phyloP scores from a whole-genome alignment of 2,113 vertebrate genomes.

The Rhinoderma darwinii region DNA sequence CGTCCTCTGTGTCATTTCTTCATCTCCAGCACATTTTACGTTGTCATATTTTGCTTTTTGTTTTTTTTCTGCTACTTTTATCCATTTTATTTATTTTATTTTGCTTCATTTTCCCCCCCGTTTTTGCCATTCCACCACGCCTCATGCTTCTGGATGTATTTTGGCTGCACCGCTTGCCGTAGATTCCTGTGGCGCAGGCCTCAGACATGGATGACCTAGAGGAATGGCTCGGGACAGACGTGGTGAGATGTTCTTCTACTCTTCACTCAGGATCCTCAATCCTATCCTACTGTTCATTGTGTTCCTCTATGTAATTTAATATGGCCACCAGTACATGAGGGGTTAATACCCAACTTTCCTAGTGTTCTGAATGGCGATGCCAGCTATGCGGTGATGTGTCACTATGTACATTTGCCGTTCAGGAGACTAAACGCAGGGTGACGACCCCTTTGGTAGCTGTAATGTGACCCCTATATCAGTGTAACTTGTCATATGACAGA shows the following conservation, averaged over 20 bases:
- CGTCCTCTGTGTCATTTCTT: constrained; percentile 2
- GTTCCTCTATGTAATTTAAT: background rate
- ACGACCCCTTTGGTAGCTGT: background rate
- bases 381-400: no score
- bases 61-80: constrained; percentile 46
- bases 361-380: no score
- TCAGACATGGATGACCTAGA: constrained; percentile 99
- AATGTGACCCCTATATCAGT: no score
- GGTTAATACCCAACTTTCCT: background rate
- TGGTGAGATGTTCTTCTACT: constrained; percentile 86
- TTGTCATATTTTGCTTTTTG: constrained; percentile 72
- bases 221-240: constrained; percentile 97
- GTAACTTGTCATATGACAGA: no score
- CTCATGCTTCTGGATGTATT: constrained; percentile 74
- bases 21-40: constrained; percentile 64
- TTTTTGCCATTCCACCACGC: constrained; percentile 71
- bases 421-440: background rate
- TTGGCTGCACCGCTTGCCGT: constrained; percentile 79
- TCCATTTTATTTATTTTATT: constrained; percentile 71
- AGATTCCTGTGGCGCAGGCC: constrained; percentile 90
- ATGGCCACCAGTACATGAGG: background rate
- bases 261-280: background rate
- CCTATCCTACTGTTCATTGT: background rate
- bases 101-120: constrained; percentile 69
- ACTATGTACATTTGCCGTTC: background rate